A percentile compares a stretch with the other conserved stretches of the same genome.
phyloP scores from a whole-genome alignment of 1,140 invertebrate species.

The Calliphora vicina region DNA sequence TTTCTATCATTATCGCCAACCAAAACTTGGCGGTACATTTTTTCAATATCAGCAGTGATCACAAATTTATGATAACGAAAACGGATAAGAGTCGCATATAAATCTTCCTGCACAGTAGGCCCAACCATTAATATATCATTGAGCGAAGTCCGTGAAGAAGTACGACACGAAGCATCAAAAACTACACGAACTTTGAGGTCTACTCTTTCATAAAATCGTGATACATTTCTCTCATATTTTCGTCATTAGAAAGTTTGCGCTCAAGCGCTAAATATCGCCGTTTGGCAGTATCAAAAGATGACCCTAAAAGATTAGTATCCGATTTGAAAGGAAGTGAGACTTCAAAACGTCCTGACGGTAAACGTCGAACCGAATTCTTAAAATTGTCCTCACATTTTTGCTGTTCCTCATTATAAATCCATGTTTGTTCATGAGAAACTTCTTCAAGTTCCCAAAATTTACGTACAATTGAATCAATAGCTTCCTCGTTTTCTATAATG shows the following conservation, averaged over 20 bases:
- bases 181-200: slow-evolving; percentile 24
- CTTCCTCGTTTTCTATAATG: neutral
- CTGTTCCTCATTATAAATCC: slow-evolving; percentile 30
- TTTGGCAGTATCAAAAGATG: slow-evolving; percentile 46
- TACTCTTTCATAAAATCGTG: slow-evolving; percentile 54
- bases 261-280: slow-evolving; percentile 52
- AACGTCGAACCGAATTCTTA: slow-evolving; percentile 3
- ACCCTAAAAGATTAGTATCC: slow-evolving; percentile 47
- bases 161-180: slow-evolving; percentile 34
- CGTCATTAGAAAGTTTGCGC: slow-evolving; percentile 46
- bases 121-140: slow-evolving; percentile 40
- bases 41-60: slow-evolving; percentile 45
- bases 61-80: slow-evolving; percentile 52
- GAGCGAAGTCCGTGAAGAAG: slow-evolving; percentile 40
- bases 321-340: no score
- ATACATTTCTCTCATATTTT: slow-evolving; percentile 41
- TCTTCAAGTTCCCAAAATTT: slow-evolving; percentile 56
- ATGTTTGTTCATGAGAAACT: slow-evolving; percentile 23
- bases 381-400: slow-evolving; percentile 38
- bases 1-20: slow-evolving; percentile 26
- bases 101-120: slow-evolving; percentile 38
- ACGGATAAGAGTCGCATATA: slow-evolving; percentile 57
- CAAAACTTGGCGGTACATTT: slow-evolving; percentile 55
- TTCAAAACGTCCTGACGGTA: slow-evolving; percentile 39
- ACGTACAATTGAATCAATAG: neutral